A percentile compares a stretch with the other conserved stretches of the same genome.
These are phyloP conservation scores for Panopea generosa DNA, from an alignment of 2,888 invertebrate species.

Conservation along the genomic window DNA sequence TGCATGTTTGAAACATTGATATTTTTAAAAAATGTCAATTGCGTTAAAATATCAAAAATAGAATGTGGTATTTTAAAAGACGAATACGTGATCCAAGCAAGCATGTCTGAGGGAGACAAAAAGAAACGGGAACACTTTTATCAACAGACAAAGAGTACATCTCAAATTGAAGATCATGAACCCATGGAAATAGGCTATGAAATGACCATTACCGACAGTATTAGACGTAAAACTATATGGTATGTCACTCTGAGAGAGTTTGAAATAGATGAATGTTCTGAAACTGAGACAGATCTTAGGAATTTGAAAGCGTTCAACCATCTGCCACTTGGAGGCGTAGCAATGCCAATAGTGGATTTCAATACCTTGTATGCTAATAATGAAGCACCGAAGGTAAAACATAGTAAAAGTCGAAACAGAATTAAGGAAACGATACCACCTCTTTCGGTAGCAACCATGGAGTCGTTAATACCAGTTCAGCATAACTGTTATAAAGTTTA, in stretches of 20 bases:
- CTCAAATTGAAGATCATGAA: conserved; percentile 3
- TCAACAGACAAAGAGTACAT: conserved; percentile 8
- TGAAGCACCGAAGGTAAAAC: background rate
- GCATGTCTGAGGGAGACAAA: conserved; percentile 31
- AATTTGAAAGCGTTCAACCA: conserved; percentile 64
- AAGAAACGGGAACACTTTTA: conserved; percentile 26
- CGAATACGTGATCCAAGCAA: conserved; percentile 44
- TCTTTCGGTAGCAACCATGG: too few species aligned
- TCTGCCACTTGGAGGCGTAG: conserved; percentile 71
- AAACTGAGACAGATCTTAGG: conserved; percentile 33
- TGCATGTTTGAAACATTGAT: conserved; percentile 43
- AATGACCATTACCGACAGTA: conserved; percentile 20
- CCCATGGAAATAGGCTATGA: conserved; percentile 29
- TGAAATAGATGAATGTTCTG: conserved; percentile 61
- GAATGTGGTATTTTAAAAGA: conserved; percentile 23
- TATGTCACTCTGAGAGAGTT: conserved; percentile 69
- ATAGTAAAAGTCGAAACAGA: background rate
- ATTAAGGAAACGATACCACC: too few species aligned
- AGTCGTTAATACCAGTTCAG: too few species aligned
- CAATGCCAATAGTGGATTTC: conserved; percentile 25
- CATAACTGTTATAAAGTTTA: conserved; percentile 33
- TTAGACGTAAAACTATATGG: conserved; percentile 53
- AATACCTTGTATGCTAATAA: background rate
- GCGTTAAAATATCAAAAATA: conserved; percentile 43
- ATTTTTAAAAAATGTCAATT: conserved; percentile 42